Conservation (phyloP, 2,888 invertebrate genomes). For the Xestia sexstrigata region DNA sequence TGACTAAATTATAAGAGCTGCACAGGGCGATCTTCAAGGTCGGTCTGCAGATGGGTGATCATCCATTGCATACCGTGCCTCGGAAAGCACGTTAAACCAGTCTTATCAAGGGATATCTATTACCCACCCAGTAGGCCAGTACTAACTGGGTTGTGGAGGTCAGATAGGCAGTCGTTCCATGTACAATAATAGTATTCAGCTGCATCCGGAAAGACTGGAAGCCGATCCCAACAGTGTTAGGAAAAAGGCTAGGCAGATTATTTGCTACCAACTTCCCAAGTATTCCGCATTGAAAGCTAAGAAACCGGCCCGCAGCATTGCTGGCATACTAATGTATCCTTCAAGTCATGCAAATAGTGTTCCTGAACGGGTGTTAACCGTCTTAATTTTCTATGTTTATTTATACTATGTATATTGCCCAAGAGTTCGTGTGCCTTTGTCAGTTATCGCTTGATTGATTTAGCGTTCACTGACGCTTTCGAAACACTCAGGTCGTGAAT, state of each 20-base stretch:
- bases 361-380: constrained; percentile 16
- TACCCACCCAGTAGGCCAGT: neutral
- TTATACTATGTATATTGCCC: constrained; percentile 19
- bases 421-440: constrained; percentile 30
- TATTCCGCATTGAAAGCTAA: neutral
- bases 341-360: constrained; percentile 33
- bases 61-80: neutral
- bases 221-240: neutral
- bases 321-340: constrained; percentile 10
- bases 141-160: neutral
- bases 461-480: neutral
- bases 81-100: neutral
- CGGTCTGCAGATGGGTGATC: neutral
- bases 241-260: neutral
- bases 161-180: neutral
- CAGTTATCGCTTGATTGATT: constrained; percentile 51
- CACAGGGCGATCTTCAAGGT: neutral
- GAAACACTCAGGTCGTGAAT: constrained; percentile 25
- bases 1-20: neutral
- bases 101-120: neutral
- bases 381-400: constrained; percentile 38
- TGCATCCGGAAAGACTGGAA: neutral
- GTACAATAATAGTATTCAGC: neutral
- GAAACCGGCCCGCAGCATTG: neutral
- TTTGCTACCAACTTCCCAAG: neutral